These are phyloP conservation scores for Oryzias celebensis DNA, from an alignment of 2,113 vertebrate species.

Conservation along the genomic window DNA sequence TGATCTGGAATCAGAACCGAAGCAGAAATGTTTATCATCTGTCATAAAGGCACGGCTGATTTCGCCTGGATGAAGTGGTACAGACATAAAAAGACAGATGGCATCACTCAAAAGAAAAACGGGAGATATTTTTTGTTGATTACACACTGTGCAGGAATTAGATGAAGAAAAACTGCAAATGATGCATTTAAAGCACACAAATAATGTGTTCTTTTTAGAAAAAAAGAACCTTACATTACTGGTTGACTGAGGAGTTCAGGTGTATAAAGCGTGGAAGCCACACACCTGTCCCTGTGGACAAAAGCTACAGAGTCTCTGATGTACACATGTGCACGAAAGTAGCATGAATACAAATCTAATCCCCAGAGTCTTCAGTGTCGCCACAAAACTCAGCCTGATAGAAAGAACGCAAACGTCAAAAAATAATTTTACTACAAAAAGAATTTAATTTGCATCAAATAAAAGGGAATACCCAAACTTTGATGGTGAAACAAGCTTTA, in stretches of 20 bases:
- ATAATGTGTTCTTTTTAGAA: conserved; percentile 12
- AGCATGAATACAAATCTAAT: conserved; percentile 21
- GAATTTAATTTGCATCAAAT: conserved; percentile 17
- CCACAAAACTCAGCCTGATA: too few species aligned
- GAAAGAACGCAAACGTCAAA: conserved; percentile 12
- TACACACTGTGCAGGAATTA: neutral
- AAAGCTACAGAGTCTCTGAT: conserved; percentile 13
- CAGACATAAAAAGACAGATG: conserved; percentile 5
- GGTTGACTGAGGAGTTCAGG: conserved; percentile 31
- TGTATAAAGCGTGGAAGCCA: conserved; percentile 5
- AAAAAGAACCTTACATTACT: conserved; percentile 33
- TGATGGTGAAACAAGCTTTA: neutral
- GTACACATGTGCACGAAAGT: conserved; percentile 7
- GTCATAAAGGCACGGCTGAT: neutral
- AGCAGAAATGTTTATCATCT: neutral
- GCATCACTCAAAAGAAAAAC: neutral
- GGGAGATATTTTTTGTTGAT: too few species aligned
- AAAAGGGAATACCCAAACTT: conserved; percentile 15
- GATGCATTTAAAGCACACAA: conserved; percentile 6
- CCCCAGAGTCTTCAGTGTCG: conserved; percentile 17
- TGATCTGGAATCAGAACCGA: conserved; percentile 77
- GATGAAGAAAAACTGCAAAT: conserved; percentile 4
- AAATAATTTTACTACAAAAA: conserved; percentile 4
- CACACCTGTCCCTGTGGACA: conserved; percentile 22
- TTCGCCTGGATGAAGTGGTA: neutral